A percentile compares a stretch with the other conserved stretches of the same genome.
Conservation (phyloP, 2,797 vertebrate genomes). For the Morus bassanus region DNA sequence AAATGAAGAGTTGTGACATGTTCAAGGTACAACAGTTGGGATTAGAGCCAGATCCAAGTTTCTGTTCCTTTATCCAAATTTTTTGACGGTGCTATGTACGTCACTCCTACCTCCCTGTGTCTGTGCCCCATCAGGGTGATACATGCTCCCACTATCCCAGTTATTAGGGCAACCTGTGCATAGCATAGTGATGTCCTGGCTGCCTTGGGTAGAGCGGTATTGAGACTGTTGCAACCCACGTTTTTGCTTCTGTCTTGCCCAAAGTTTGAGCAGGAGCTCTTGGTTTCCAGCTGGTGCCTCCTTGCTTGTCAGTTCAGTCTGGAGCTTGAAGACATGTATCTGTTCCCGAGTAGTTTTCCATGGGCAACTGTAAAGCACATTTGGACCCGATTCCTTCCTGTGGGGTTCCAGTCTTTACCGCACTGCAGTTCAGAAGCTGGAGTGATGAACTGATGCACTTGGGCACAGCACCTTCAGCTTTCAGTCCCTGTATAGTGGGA, state of each 20-base stretch:
- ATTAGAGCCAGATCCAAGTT: background rate
- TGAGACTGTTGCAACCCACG: background rate
- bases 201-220: background rate
- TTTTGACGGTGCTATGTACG: background rate
- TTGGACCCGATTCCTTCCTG: background rate
- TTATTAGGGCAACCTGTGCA: background rate
- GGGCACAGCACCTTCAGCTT: background rate
- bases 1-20: background rate
- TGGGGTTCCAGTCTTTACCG: background rate
- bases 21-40: background rate
- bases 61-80: background rate
- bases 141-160: background rate
- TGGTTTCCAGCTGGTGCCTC: background rate
- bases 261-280: background rate
- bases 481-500: background rate
- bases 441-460: background rate
- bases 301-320: background rate
- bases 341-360: background rate
- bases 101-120: background rate
- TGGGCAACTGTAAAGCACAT: background rate
- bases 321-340: background rate
- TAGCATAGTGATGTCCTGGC: background rate
- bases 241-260: background rate
- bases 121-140: background rate
- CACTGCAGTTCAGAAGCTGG: background rate